phyloP scores from a whole-genome alignment of 1,140 invertebrate genomes.

The Drosophila melanogaster region DNA sequence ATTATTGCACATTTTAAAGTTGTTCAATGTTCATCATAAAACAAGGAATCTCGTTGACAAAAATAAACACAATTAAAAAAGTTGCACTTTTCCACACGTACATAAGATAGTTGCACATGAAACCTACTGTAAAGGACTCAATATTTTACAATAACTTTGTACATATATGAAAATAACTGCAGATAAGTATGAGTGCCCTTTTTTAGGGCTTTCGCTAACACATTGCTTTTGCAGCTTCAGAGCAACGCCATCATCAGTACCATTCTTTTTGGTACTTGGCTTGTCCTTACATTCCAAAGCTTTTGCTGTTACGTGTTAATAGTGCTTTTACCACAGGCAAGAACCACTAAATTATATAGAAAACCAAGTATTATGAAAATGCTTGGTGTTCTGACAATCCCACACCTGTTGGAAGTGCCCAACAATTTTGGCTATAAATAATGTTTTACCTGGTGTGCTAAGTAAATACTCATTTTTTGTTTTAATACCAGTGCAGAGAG shows the following conservation, averaged over 20 bases:
- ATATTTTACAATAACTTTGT: not conserved
- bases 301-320: constrained; percentile 52
- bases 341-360: not conserved
- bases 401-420: no score
- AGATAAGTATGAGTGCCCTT: not conserved
- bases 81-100: not conserved
- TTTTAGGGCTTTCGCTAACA: constrained; percentile 27
- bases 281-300: constrained; percentile 57
- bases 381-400: no score
- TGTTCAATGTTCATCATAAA: not conserved
- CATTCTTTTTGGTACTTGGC: constrained; percentile 68
- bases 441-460: no score
- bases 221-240: constrained; percentile 19
- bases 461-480: no score
- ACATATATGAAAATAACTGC: not conserved
- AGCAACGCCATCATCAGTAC: constrained; percentile 56
- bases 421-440: not conserved
- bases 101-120: not conserved
- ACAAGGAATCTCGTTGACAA: not conserved
- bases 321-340: not conserved
- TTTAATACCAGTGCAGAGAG: no score
- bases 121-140: not conserved
- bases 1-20: not conserved
- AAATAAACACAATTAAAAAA: not conserved
- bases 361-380: no score